These are phyloP conservation scores for Zophobas morio DNA, from an alignment of 1,140 invertebrate genomes.

Conservation along the genomic window DNA sequence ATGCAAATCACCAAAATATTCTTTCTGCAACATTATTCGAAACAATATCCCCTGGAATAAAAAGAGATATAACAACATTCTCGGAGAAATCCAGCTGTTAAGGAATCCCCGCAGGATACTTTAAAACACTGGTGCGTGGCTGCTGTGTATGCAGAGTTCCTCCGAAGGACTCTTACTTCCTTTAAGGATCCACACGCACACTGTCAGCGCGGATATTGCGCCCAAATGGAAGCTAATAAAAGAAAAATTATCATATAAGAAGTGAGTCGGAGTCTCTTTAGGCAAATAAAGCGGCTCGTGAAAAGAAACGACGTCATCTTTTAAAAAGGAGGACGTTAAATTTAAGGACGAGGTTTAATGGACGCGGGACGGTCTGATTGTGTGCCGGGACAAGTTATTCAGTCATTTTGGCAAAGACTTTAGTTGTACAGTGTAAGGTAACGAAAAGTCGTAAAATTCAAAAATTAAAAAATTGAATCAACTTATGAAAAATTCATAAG, in stretches of 20 bases:
- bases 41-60: slow-evolving; percentile 40
- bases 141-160: slow-evolving; percentile 41
- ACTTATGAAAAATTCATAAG: no score
- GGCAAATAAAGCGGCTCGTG: slow-evolving; percentile 9
- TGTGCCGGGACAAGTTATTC: no score
- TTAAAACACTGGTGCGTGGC: slow-evolving; percentile 31
- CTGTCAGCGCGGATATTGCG: slow-evolving; percentile 35
- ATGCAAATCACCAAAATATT: slow-evolving; percentile 38
- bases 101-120: slow-evolving; percentile 35
- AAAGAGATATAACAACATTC: slow-evolving; percentile 41
- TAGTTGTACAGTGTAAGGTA: no score
- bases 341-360: slow-evolving; percentile 14
- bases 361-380: not conserved
- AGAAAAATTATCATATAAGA: slow-evolving; percentile 39
- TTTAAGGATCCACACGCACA: slow-evolving; percentile 32
- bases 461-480: no score
- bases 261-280: slow-evolving; percentile 30
- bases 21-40: slow-evolving; percentile 36
- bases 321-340: not conserved
- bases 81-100: slow-evolving; percentile 35
- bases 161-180: slow-evolving; percentile 37
- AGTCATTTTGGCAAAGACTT: no score
- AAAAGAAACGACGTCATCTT: slow-evolving; percentile 19
- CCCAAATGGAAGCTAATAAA: slow-evolving; percentile 36
- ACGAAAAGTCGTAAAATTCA: no score